A percentile compares a stretch with the other conserved stretches of the same genome.
Evolutionary conservation across 1,140 invertebrate species (phyloP).

Genomic region (Cheumatopsyche charites): DNA sequence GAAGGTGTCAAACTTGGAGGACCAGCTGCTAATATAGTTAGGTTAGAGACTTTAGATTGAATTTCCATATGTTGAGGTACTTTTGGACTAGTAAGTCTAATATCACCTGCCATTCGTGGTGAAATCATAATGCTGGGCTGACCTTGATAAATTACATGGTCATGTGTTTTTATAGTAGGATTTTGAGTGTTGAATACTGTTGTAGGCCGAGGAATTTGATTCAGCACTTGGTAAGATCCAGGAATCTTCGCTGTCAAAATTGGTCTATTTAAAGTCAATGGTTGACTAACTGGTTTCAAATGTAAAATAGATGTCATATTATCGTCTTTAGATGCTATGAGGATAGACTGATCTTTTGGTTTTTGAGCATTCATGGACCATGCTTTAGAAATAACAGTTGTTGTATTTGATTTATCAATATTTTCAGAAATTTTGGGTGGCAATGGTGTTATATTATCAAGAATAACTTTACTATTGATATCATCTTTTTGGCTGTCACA

Average conservation of each 20-base stretch:
- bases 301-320: constrained; percentile 59
- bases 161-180: constrained; percentile 66
- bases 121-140: constrained; percentile 61
- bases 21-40: constrained; percentile 56
- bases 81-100: constrained; percentile 57
- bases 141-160: constrained; percentile 64
- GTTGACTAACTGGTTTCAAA: constrained; percentile 53
- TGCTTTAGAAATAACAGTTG: constrained; percentile 62
- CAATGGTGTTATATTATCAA: not conserved
- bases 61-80: constrained; percentile 53
- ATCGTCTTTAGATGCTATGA: constrained; percentile 53
- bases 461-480: constrained; percentile 16
- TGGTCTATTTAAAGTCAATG: constrained; percentile 53
- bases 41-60: constrained; percentile 55
- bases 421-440: constrained; percentile 55
- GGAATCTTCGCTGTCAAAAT: constrained; percentile 53
- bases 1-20: constrained; percentile 54
- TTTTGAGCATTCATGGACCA: constrained; percentile 59
- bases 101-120: constrained; percentile 55
- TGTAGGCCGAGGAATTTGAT: constrained; percentile 56
- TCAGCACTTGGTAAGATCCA: constrained; percentile 58
- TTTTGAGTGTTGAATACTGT: constrained; percentile 60
- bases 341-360: constrained; percentile 54
- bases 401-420: constrained; percentile 59
- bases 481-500: constrained; percentile 47